phyloP scores from a whole-genome alignment of 2,888 invertebrate genomes.

The Teleogryllus oceanicus region DNA sequence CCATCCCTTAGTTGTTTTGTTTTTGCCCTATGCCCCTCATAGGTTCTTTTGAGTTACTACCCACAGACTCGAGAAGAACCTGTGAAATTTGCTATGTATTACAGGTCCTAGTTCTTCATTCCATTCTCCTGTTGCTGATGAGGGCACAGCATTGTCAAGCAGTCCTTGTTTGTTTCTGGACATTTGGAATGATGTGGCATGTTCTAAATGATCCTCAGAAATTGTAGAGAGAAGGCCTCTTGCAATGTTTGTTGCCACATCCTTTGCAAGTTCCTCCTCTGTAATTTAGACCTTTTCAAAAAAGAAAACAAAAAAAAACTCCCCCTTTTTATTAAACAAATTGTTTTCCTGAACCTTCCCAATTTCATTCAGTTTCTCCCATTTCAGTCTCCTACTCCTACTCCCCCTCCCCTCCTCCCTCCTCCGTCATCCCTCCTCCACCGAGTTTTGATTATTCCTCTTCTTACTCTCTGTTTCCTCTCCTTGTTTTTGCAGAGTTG shows the following conservation, averaged over 20 bases:
- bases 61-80: not conserved
- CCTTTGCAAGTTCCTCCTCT: not conserved
- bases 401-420: too few species aligned
- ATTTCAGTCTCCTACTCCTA: too few species aligned
- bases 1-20: not conserved
- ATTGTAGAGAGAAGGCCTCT: not conserved
- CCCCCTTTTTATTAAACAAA: too few species aligned
- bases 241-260: constrained; percentile 2
- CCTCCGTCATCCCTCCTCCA: too few species aligned
- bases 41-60: not conserved
- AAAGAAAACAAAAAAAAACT: too few species aligned
- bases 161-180: not conserved
- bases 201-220: not conserved
- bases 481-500: not conserved
- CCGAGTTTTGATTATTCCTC: too few species aligned
- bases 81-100: not conserved
- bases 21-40: not conserved
- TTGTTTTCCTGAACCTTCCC: too few species aligned
- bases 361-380: too few species aligned
- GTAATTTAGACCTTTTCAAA: too few species aligned
- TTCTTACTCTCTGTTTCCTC: not conserved
- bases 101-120: constrained; percentile 2
- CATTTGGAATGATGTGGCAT: constrained; percentile 1
- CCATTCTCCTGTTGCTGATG: not conserved
- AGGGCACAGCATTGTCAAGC: constrained; percentile 1